These are phyloP conservation scores for Scaptomyza polygonia DNA, from an alignment of 2,888 invertebrate species.

Conservation along the genomic window DNA sequence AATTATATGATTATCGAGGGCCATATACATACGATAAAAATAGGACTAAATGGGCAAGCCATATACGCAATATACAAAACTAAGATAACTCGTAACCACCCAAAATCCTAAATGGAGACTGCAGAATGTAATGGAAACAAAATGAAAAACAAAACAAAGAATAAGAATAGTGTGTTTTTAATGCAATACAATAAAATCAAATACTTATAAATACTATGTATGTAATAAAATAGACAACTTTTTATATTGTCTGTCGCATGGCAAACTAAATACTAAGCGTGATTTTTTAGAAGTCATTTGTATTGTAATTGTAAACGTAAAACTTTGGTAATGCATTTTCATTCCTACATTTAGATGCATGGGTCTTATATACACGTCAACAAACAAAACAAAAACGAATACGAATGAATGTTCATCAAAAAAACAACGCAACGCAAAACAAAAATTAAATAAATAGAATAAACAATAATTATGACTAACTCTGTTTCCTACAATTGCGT, in stretches of 20 bases:
- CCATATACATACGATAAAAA: constrained; percentile 35
- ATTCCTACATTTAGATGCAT: constrained; percentile 66
- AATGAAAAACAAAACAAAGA: not conserved
- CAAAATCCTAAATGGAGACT: constrained; percentile 78
- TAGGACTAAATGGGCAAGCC: constrained; percentile 62
- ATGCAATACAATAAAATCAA: constrained; percentile 47
- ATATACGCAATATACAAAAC: constrained; percentile 70
- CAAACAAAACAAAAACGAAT: constrained; percentile 39
- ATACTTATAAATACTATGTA: constrained; percentile 50
- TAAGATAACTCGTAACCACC: constrained; percentile 78
- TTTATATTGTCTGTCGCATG: constrained; percentile 67
- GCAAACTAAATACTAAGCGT: constrained; percentile 66
- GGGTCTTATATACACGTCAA: constrained; percentile 27
- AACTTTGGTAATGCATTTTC: constrained; percentile 76
- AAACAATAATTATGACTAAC: constrained; percentile 75
- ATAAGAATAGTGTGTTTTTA: not conserved
- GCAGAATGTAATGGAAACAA: constrained; percentile 66
- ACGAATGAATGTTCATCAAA: constrained; percentile 36
- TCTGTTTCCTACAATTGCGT: constrained; percentile 76
- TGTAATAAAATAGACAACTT: constrained; percentile 69
- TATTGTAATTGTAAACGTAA: constrained; percentile 55
- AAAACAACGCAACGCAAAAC: constrained; percentile 26
- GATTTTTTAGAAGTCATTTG: constrained; percentile 76
- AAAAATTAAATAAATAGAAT: constrained; percentile 52
- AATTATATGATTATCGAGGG: constrained; percentile 19